Percentiles rank a stretch among this genome's conserved stretches.
Evolutionary conservation across 2,797 vertebrate species (phyloP).

Genomic region (Mareca penelope): DNA sequence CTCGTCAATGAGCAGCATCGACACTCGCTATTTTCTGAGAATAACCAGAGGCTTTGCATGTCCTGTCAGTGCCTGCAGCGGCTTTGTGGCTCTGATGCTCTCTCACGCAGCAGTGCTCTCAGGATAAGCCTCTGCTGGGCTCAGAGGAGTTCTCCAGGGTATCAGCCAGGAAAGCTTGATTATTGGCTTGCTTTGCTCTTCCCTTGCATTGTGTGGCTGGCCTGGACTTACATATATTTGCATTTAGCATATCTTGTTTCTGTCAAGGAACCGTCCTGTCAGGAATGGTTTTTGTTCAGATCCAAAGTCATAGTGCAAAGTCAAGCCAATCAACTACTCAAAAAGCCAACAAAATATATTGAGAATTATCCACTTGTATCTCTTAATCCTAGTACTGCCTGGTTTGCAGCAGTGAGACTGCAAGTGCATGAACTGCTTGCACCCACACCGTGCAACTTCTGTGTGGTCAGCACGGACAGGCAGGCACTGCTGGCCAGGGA

Average conservation of each 20-base stretch:
- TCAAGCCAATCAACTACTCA: neutral
- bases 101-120: neutral
- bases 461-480: neutral
- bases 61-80: neutral
- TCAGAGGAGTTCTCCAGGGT: neutral
- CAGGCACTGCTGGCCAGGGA: neutral
- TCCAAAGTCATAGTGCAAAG: neutral
- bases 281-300: neutral
- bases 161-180: neutral
- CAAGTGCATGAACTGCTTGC: accelerated
- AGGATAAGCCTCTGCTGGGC: neutral
- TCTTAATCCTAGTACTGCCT: neutral
- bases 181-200: neutral
- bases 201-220: neutral
- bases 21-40: neutral
- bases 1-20: neutral
- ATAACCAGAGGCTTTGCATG: neutral
- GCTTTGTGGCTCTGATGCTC: neutral
- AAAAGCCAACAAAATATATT: neutral
- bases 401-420: neutral
- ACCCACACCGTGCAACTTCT: accelerated
- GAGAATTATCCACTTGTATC: neutral
- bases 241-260: neutral
- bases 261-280: neutral
- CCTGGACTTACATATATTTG: neutral